phyloP scores from a whole-genome alignment of 2,113 vertebrate genomes.

The Podilymbus podiceps region DNA sequence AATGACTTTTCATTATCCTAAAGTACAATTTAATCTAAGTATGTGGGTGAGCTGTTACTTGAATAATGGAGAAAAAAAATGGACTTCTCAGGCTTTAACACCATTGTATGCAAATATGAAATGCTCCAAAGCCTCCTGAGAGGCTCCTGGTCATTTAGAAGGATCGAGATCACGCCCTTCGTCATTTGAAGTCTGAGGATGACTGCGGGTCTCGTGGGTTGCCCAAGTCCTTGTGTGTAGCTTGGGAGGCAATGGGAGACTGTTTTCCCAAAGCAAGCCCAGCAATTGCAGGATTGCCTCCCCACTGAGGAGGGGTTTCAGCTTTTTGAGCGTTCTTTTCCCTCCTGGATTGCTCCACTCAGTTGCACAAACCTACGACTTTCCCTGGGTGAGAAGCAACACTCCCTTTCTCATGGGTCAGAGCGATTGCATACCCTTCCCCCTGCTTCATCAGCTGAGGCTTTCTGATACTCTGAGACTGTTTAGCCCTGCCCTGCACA shows the following conservation, averaged over 20 bases:
- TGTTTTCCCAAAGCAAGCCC: background rate
- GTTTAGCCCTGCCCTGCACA: background rate
- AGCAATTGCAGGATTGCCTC: background rate
- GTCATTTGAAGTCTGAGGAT: background rate
- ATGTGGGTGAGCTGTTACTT: background rate
- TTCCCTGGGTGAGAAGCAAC: background rate
- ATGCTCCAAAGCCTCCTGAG: background rate
- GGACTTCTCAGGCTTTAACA: background rate
- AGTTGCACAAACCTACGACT: background rate
- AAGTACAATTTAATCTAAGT: background rate
- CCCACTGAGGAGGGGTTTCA: background rate
- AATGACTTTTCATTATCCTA: background rate
- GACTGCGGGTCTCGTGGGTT: fast-evolving
- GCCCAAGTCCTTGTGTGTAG: background rate
- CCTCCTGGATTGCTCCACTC: background rate
- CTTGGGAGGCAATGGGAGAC: fast-evolving
- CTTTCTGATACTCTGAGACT: background rate
- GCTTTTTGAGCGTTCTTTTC: background rate
- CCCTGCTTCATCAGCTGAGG: slow-evolving; percentile 30
- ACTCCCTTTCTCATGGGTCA: background rate
- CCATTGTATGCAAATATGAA: background rate
- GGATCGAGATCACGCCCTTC: background rate
- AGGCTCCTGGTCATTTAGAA: background rate
- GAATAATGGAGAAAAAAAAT: background rate
- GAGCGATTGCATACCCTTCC: background rate